Evolutionary conservation across 2,888 invertebrate species (phyloP).

Genomic region (Tenodera sinensis): DNA sequence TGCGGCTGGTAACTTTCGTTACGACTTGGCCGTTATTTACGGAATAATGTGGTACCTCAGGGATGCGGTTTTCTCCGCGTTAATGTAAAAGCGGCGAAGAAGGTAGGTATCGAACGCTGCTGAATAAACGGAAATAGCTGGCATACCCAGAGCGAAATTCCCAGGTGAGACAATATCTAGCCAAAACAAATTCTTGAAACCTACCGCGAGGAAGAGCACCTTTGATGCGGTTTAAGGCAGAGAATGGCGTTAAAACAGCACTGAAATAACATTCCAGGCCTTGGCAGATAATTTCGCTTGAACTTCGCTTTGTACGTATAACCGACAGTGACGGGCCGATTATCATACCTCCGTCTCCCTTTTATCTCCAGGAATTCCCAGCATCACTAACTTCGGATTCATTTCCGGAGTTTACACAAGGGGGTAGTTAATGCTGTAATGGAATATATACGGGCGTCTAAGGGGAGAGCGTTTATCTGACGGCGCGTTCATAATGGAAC

Average conservation of each 20-base stretch:
- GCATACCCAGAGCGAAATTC: not conserved
- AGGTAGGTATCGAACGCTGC: not conserved
- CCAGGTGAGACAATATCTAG: not conserved
- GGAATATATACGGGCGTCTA: not conserved
- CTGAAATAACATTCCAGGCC: not conserved
- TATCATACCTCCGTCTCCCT: not conserved
- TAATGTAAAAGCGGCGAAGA: too few relatives aligned
- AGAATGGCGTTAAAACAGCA: not conserved
- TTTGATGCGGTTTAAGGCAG: not conserved
- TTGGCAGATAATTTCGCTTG: not conserved
- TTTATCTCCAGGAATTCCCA: not conserved
- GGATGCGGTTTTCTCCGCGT: too few relatives aligned
- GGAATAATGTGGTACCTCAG: too few relatives aligned
- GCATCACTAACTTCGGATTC: conserved; percentile 2
- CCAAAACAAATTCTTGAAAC: not conserved
- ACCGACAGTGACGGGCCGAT: conserved; percentile 1
- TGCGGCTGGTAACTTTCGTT: too few relatives aligned
- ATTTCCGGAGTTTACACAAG: not conserved
- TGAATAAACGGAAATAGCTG: not conserved
- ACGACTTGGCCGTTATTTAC: too few relatives aligned
- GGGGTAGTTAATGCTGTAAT: not conserved
- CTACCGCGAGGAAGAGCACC: not conserved
- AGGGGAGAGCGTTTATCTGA: not conserved
- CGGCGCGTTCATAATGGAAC: not conserved
- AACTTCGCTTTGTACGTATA: not conserved